A percentile compares a stretch with the other conserved stretches of the same genome.
phyloP scores from a whole-genome alignment of 1,140 invertebrate genomes.

The Drosophila obscura region DNA sequence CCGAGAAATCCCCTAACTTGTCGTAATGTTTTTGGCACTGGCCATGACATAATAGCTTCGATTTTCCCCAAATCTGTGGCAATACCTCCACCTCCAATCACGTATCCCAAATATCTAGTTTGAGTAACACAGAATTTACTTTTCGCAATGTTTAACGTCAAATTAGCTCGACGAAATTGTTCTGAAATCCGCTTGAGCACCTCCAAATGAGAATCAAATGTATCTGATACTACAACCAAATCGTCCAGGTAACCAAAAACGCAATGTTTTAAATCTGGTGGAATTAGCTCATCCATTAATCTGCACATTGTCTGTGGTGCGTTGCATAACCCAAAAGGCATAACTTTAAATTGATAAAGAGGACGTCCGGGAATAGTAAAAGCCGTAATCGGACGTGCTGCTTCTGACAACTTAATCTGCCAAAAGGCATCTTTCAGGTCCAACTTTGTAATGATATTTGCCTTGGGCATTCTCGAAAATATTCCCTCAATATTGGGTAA shows the following conservation, averaged over 20 bases:
- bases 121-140: slow-evolving; percentile 5
- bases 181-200: background rate
- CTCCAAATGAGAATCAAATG: background rate
- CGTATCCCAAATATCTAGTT: slow-evolving; percentile 4
- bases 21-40: background rate
- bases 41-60: too few species aligned
- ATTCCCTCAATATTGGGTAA: background rate
- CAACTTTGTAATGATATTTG: background rate
- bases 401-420: background rate
- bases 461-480: background rate
- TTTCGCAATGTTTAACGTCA: slow-evolving; percentile 11
- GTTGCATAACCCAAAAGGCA: background rate
- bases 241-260: background rate
- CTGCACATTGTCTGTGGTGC: background rate
- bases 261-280: background rate
- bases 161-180: background rate
- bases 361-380: background rate
- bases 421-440: background rate
- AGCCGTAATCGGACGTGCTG: background rate
- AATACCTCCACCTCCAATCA: slow-evolving; percentile 6
- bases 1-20: background rate
- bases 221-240: slow-evolving; percentile 4
- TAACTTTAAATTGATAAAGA: background rate
- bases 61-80: too few species aligned
- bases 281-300: background rate